A percentile compares a stretch with the other conserved stretches of the same genome.
Evolutionary conservation across 2,888 invertebrate species (phyloP).

Genomic region (Bedellia somnulentella): DNA sequence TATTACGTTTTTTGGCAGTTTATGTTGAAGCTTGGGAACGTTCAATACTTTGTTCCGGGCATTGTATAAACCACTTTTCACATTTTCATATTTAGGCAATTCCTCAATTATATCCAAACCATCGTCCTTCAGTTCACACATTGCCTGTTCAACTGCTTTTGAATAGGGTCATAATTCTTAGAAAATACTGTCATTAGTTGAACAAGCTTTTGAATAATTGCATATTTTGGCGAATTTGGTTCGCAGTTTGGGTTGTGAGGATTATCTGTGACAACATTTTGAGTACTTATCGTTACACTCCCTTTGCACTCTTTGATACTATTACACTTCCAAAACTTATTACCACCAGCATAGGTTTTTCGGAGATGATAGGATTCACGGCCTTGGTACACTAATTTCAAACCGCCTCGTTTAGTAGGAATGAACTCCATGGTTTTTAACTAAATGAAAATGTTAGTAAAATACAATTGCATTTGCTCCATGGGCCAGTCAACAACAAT

Average conservation of each 20-base stretch:
- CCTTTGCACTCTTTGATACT: constrained; percentile 7
- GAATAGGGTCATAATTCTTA: constrained; percentile 2
- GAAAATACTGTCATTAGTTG: too few relatives aligned
- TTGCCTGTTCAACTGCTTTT: constrained; percentile 7
- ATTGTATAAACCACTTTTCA: constrained; percentile 8
- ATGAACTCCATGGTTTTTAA: constrained; percentile 5
- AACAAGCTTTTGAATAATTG: too few relatives aligned
- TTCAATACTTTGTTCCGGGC: constrained; percentile 5
- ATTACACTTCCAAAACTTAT: constrained; percentile 7
- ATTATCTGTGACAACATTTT: constrained; percentile 7
- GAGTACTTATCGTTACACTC: constrained; percentile 7
- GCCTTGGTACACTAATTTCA: constrained; percentile 6
- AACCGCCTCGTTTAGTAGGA: constrained; percentile 4
- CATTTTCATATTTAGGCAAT: constrained; percentile 6
- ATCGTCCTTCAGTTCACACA: constrained; percentile 6
- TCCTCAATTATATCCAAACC: constrained; percentile 5
- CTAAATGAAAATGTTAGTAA: too few relatives aligned
- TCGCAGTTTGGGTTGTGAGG: constrained; percentile 6
- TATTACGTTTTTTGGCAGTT: constrained; percentile 3
- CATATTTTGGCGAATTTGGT: constrained; percentile 6
- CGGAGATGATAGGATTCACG: constrained; percentile 3
- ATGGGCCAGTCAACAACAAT: too few relatives aligned
- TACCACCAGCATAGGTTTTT: constrained; percentile 6
- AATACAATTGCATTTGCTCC: too few relatives aligned
- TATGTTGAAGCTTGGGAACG: constrained; percentile 5